phyloP scores from a whole-genome alignment of 2,797 vertebrate genomes.

The Chromis chromis region DNA sequence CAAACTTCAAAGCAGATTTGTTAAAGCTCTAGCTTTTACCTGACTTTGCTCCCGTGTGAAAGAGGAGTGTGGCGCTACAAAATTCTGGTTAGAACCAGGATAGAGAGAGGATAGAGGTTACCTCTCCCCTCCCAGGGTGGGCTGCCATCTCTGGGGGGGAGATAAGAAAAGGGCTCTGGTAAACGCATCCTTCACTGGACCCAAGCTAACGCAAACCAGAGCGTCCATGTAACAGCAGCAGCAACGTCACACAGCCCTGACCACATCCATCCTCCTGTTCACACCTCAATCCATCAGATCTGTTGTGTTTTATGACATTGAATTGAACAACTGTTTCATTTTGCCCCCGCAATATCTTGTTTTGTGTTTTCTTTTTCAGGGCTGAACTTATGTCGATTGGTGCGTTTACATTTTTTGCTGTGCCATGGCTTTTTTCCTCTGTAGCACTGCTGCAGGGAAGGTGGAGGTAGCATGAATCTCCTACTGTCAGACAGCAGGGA shows the following conservation, averaged over 20 bases:
- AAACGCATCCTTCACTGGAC: conserved; percentile 52
- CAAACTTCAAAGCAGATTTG: conserved; percentile 67
- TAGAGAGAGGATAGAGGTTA: conserved; percentile 54
- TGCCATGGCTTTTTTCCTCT: conserved; percentile 47
- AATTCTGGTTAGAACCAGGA: conserved; percentile 65
- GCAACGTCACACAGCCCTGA: conserved; percentile 46
- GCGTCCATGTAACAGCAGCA: conserved; percentile 39
- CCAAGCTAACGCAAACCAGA: conserved; percentile 56
- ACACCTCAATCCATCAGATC: conserved; percentile 51
- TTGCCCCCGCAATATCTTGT: conserved; percentile 26
- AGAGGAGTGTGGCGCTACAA: conserved; percentile 51
- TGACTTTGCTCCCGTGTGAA: conserved; percentile 62
- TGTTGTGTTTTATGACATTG: conserved; percentile 52
- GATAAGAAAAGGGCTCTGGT: conserved; percentile 55
- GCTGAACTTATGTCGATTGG: conserved; percentile 54
- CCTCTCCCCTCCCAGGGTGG: conserved; percentile 48
- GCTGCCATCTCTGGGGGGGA: conserved; percentile 30
- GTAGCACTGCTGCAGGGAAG: conserved; percentile 63
- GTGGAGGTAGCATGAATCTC: conserved; percentile 67
- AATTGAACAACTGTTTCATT: conserved; percentile 51
- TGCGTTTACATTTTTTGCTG: conserved; percentile 60
- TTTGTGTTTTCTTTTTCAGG: conserved; percentile 30
- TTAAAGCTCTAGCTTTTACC: conserved; percentile 67
- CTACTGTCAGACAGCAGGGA: conserved; percentile 58
- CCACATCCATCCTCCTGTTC: conserved; percentile 44